Evolutionary conservation across 2,797 vertebrate genomes (phyloP).

Genomic region (Dicrostonyx torquatus): DNA sequence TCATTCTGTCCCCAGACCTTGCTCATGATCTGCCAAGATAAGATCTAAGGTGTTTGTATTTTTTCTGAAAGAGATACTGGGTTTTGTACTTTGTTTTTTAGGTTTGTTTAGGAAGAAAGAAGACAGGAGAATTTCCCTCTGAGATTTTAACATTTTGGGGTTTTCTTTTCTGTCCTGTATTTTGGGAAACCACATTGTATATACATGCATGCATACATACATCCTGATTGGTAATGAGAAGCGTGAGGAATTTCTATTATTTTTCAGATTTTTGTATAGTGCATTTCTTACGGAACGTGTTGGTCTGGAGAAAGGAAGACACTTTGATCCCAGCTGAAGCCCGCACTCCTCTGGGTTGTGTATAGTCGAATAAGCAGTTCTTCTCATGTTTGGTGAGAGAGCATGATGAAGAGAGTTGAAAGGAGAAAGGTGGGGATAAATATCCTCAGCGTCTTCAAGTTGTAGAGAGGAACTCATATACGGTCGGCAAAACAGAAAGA

Average conservation of each 20-base stretch:
- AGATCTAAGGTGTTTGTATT: neutral
- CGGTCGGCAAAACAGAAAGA: neutral
- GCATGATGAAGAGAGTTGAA: neutral
- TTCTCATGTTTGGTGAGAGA: neutral
- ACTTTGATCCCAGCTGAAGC: neutral
- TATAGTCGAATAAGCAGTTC: neutral
- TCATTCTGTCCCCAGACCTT: neutral
- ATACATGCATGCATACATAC: neutral
- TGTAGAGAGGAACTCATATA: neutral
- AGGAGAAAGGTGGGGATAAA: neutral
- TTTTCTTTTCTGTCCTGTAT: neutral
- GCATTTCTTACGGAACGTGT: slow-evolving; percentile 45
- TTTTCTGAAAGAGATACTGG: slow-evolving; percentile 28
- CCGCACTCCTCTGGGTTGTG: neutral
- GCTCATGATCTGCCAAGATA: neutral
- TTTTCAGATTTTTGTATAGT: neutral
- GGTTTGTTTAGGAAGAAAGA: slow-evolving; percentile 41
- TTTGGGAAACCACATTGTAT: slow-evolving; percentile 8
- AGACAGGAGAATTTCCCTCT: neutral
- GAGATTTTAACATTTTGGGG: neutral
- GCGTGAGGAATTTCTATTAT: neutral
- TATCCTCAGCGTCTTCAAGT: neutral
- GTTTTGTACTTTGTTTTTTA: slow-evolving; percentile 22
- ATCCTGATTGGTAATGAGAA: slow-evolving; percentile 21
- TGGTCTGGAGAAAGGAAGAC: slow-evolving; percentile 30